Base-by-base conservation (phyloP, 2,888 invertebrate species). In the Candidula unifasciata region DNA sequence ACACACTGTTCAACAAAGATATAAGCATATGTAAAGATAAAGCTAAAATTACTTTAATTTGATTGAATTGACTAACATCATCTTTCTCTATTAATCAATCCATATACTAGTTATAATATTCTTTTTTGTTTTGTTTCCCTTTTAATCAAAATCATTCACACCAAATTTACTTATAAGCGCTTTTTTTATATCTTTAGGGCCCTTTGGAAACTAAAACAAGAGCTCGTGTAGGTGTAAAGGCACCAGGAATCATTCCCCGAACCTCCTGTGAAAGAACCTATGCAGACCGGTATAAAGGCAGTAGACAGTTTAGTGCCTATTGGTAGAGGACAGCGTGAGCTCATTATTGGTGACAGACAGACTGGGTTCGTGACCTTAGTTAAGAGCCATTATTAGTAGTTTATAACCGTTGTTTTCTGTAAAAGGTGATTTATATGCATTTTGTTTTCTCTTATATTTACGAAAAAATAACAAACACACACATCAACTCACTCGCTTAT, bases 261-360 rank as follows among this genome's bases (percentile, higher is more conserved):
- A 96, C 97, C 90, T n/a, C 98, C 98, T 95, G 99, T 99, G 93
- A 96, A 97, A 94, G 99, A 99, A 95, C 99, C 99, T 94, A 99
- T 99, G 99, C 98, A 99, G 95, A 99, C 99, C 92, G 99, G 99
- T 93, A 98, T 99, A 94, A 99, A 99, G 95, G 99, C 99, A 93
- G 99, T 99, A 85, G 99, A 99, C 95, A 99, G 93, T 90, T 88
- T 99, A 89, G 99, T 99, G 93, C 99, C 99, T 90, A 99, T 99
- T 94, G 99, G 99, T 93, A 96, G 99, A 96, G 99, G 99, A 89
- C 99, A 99, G 95, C 97, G 99, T 96, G 99, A 99, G 95, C 95
- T 99, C 96, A 99, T 99, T 95, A 99, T 99, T 95, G 99, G 99
- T 93, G 99, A 99, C 95, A 97, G 99, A 95, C 99, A 99, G 95